Base-by-base conservation (phyloP, 92 coral and sea anemone genomes). In the Palythoa heliodiscus region DNA sequence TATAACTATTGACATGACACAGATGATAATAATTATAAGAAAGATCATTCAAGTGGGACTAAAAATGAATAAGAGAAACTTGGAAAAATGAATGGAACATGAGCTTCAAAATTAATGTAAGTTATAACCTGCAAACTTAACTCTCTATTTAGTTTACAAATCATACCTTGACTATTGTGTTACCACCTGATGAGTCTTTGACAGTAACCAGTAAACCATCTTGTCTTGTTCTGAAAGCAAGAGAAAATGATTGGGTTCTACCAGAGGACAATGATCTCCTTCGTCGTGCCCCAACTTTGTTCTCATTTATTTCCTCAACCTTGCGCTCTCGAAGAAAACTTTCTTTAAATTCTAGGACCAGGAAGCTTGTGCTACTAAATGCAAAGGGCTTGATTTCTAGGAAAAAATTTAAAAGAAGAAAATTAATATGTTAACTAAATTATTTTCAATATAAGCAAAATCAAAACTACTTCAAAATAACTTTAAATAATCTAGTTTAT, bases 321-420 rank as follows among this genome's bases (percentile, higher is more conserved):
- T 92, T 89, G 52, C 90, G 91, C 58, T 91, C 86, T 12, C 99
- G 97, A 68, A 89, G 98, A 85, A 90, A 97, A 75, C 95, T 88
- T 52, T 95, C 95, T 70, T 93, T 92, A 79, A 97, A 93, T 86
- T 86, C 88, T 12, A 97, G 87, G 40, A 78, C 95, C 52, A 97
- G 85, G 55, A 91, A 93, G 75, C 97, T 88, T 48, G 89, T 83
- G 24, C 76, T 75, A 82, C 94, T 87, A 87, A 96, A 92, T 60
- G 92, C 88, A 43, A 96, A 90, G 4, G 98, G 93, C 67, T 84
- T 61, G 52, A 89, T 86, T 79, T 80, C 98, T 89, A 43, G 29
- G 20, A 63, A 78, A 86, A 82, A 29, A 17, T 23, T 61, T 38
- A 38, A 19, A 53, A 68, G 17, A 54, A 25, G 37, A n/a, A 69